Evolutionary conservation across 2,888 invertebrate genomes (phyloP).

Genomic region (Choristoneura rosaceana): DNA sequence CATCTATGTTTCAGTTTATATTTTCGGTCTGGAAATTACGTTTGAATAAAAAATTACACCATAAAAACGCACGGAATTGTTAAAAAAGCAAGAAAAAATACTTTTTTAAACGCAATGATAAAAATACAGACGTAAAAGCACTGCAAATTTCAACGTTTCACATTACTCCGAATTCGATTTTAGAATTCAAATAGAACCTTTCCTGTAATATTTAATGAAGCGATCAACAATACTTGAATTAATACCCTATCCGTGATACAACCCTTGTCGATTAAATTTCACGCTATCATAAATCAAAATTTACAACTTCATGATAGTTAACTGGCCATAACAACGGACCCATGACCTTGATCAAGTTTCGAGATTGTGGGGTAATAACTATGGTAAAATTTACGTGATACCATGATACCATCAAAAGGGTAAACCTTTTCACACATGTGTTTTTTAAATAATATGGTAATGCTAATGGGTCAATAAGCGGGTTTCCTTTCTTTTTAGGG

Average conservation of each 20-base stretch:
- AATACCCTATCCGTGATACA: slow-evolving; percentile 12
- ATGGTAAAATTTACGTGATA: neutral
- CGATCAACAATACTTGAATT: slow-evolving; percentile 9
- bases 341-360: slow-evolving; percentile 16
- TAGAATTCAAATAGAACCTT: neutral
- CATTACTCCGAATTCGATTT: neutral
- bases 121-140: too few relatives aligned
- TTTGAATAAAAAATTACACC: too few relatives aligned
- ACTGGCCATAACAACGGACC: slow-evolving; percentile 25
- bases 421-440: too few relatives aligned
- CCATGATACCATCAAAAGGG: neutral
- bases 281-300: slow-evolving; percentile 30
- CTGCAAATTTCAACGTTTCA: too few relatives aligned
- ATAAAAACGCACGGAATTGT: too few relatives aligned
- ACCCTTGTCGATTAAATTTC: slow-evolving; percentile 35
- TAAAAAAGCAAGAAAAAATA: too few relatives aligned
- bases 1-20: too few relatives aligned
- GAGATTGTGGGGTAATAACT: slow-evolving; percentile 14
- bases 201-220: neutral
- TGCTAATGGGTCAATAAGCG: too few relatives aligned
- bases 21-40: too few relatives aligned
- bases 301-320: slow-evolving; percentile 31
- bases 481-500: too few relatives aligned
- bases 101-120: too few relatives aligned
- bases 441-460: too few relatives aligned